These are phyloP conservation scores for Rachycentron canadum DNA, from an alignment of 2,797 vertebrate species.

Conservation along the genomic window DNA sequence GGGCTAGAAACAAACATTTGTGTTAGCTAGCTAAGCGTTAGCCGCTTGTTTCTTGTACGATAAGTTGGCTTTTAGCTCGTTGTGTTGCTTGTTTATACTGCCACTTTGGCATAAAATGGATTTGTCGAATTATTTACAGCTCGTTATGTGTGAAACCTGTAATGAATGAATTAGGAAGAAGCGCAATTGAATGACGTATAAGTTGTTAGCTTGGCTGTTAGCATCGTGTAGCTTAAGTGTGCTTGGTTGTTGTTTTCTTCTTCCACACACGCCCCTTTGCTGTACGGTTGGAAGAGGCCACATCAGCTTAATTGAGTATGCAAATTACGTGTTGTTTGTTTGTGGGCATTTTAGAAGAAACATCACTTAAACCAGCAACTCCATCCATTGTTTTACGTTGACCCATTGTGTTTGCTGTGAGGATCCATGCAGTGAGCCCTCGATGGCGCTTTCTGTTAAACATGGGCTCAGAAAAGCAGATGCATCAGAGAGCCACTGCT, in stretches of 20 bases:
- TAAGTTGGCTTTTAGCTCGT: fast-evolving
- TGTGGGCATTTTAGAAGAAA: background rate
- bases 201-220: background rate
- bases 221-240: background rate
- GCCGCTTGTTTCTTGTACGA: background rate
- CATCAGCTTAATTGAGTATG: too few relatives aligned
- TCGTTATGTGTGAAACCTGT: fast-evolving
- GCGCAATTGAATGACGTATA: background rate
- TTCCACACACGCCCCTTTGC: constrained; percentile 24
- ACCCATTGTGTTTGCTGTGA: background rate
- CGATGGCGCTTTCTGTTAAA: too few relatives aligned
- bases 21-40: constrained; percentile 35
- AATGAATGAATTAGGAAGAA: fast-evolving
- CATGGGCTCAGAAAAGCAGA: background rate
- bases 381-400: background rate
- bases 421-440: background rate
- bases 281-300: too few relatives aligned
- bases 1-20: constrained; percentile 53
- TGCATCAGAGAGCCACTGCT: too few relatives aligned
- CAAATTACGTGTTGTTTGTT: background rate
- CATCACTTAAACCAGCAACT: background rate
- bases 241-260: constrained; percentile 10
- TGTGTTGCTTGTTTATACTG: fast-evolving
- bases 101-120: too few relatives aligned
- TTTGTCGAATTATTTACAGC: too few relatives aligned